A percentile compares a stretch with the other conserved stretches of the same genome.
These are phyloP conservation scores for Chauna torquata DNA, from an alignment of 2,113 vertebrate genomes.

Conservation along the genomic window DNA sequence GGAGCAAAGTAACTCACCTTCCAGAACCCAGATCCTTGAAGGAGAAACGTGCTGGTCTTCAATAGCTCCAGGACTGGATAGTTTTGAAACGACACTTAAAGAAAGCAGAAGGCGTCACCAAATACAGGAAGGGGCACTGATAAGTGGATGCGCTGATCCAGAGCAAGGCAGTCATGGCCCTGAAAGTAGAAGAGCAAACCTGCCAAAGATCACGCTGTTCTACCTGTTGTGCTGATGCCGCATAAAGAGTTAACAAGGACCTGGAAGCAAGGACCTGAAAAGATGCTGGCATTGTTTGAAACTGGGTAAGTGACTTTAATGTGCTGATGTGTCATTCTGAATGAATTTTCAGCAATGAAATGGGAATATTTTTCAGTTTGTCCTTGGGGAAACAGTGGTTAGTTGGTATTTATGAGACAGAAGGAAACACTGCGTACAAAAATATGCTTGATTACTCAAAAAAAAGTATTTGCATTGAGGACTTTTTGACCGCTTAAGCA, in stretches of 20 bases:
- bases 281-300: not conserved
- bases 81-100: conserved; percentile 76
- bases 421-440: not conserved
- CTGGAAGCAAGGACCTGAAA: not conserved
- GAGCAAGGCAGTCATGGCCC: conserved; percentile 57
- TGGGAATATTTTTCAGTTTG: not conserved
- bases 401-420: not conserved
- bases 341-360: not conserved
- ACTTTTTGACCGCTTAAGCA: not conserved
- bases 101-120: conserved; percentile 53
- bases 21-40: conserved; percentile 85
- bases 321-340: not conserved
- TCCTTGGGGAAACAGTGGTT: not conserved
- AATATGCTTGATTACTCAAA: not conserved
- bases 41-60: conserved; percentile 68
- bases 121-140: conserved; percentile 78
- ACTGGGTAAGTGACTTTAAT: not conserved
- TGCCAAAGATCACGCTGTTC: not conserved
- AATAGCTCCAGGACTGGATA: conserved; percentile 75
- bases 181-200: conserved; percentile 83
- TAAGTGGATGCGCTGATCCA: conserved; percentile 83
- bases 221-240: not conserved
- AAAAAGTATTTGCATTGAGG: not conserved
- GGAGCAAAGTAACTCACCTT: conserved; percentile 66
- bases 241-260: not conserved